A percentile compares a stretch with the other conserved stretches of the same genome.
Evolutionary conservation across 2,797 vertebrate genomes (phyloP).

Genomic region (Fringilla coelebs): DNA sequence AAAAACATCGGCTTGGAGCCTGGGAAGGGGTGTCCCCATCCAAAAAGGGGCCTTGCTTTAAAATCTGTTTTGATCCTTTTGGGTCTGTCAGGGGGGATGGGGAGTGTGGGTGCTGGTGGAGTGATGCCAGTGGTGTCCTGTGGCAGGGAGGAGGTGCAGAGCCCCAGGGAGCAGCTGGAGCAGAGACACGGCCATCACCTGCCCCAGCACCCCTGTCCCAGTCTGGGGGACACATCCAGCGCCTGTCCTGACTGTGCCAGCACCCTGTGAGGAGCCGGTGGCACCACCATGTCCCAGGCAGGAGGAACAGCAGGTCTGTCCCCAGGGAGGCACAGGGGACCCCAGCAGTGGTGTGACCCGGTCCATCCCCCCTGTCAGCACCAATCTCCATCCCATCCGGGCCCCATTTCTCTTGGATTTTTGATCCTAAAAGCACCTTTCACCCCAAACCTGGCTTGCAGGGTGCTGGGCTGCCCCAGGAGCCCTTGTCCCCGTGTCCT

Average conservation of each 20-base stretch:
- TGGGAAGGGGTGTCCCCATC: background rate
- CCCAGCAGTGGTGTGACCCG: background rate
- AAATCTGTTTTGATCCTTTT: background rate
- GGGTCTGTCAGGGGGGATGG: fast-evolving
- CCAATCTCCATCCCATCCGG: background rate
- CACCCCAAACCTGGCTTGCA: background rate
- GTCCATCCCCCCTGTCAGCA: fast-evolving
- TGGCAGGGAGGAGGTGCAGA: background rate
- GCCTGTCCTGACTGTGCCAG: fast-evolving
- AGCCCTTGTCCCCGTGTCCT: background rate
- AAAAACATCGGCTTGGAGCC: background rate
- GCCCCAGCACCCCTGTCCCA: background rate
- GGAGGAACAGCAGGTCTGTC: background rate
- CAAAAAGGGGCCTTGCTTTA: background rate
- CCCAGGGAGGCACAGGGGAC: fast-evolving
- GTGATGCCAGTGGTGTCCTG: fast-evolving
- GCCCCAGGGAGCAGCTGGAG: background rate
- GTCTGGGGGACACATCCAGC: background rate
- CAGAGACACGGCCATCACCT: fast-evolving
- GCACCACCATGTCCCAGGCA: background rate
- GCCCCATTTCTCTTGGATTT: fast-evolving
- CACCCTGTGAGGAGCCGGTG: background rate
- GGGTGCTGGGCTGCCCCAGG: background rate
- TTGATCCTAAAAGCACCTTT: background rate
- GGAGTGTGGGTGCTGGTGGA: background rate